Base-by-base conservation (phyloP, 1,140 invertebrate genomes). In the Hycleus cichorii region DNA sequence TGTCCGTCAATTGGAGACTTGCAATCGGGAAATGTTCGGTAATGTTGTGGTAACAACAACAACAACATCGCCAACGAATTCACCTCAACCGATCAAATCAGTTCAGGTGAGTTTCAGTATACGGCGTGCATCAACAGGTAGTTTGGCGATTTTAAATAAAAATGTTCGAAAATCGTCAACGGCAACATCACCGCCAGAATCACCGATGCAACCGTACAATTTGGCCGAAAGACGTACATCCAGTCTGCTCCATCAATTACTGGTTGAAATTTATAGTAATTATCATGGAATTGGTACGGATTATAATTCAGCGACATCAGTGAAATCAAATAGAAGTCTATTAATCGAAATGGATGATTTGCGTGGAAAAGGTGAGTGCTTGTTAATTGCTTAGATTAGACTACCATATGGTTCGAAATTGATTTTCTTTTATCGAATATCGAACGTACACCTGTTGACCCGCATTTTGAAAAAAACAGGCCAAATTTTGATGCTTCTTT, bases 261-360 rank as follows among this genome's bases (percentile, higher is more conserved):
- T 72, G 1, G 40, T 71, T 55, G 67, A 72, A 24, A 71, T 72
- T 57, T 65, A 71, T 53, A 63, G 60, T 47, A 65, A 60, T 50
- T 39, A 55, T 5, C 60, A 66, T n/a, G 58, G 53, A 26, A 51
- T 26, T 18, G 48, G 51, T 5, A 69, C 68, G 4, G 69, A 70
- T 55, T 72, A 71, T 49, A 70, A 69, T 57, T 72, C 71, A 1
- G 57, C 58, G 2, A 70, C 71, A 0, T 71, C 69, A 10, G 62
- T 59, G 3, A 71, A 65, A 47, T 70, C 68, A n/a, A 68, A 69
- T 32, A 67, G 52, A 18, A 66, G 59, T 39, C 49, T 58, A 25
- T 60, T 59, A 25, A 43, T 64, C 2, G 64, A 66, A 24, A 43
- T 60, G 3, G 57, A 64, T 5, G 55, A 65, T 56, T 51, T 71